Conservation (phyloP, 2,113 vertebrate species). For the Leucosticte australis region DNA sequence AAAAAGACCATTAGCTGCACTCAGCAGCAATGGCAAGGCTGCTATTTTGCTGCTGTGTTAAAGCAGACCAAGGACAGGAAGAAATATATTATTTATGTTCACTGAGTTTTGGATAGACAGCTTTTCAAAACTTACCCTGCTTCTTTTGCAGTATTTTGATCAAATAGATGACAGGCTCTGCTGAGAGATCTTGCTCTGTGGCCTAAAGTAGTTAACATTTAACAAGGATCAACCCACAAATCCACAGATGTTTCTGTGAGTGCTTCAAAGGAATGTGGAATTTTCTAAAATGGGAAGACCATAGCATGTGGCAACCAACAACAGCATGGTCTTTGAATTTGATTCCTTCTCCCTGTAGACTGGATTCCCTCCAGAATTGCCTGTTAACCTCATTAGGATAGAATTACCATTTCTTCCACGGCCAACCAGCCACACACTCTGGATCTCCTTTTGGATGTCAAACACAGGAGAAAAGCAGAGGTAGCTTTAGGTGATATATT, state of each 20-base stretch:
- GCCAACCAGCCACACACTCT: background rate
- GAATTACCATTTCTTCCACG: background rate
- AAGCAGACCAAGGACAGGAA: background rate
- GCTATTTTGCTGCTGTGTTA: background rate
- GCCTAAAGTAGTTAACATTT: background rate
- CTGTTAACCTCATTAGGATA: background rate
- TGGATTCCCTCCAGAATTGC: background rate
- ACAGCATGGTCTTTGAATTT: background rate
- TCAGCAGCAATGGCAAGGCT: conserved; percentile 17
- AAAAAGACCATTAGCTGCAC: conserved; percentile 46
- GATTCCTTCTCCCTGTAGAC: background rate
- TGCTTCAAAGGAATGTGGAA: background rate
- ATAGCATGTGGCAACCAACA: background rate
- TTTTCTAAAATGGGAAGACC: conserved; percentile 23
- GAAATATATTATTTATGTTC: conserved; percentile 35
- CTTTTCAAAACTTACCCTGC: background rate
- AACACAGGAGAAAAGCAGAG: background rate
- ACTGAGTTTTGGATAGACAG: background rate
- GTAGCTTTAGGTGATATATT: background rate
- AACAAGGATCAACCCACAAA: background rate
- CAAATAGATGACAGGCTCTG: background rate
- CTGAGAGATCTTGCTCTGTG: background rate
- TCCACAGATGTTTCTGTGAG: background rate
- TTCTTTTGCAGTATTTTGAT: background rate
- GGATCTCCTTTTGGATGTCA: background rate